A percentile compares a stretch with the other conserved stretches of the same genome.
Conservation (phyloP, 2,797 vertebrate species). For the Danio jaintianensis region DNA sequence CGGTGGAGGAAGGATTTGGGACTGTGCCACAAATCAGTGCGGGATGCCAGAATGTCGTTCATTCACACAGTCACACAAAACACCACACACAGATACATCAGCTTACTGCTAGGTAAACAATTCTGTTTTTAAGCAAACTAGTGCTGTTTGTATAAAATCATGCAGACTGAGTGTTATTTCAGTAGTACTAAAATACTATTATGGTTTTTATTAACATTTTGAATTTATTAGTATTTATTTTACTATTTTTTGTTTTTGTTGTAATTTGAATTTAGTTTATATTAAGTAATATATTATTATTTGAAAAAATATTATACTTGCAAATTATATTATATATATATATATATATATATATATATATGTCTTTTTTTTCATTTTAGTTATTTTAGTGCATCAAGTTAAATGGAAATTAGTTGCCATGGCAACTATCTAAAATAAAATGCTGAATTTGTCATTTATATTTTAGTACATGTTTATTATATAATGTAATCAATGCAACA, state of each 20-base stretch:
- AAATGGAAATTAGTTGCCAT: not conserved
- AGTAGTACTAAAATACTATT: no score
- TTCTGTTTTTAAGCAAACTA: not conserved
- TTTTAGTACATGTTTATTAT: not conserved
- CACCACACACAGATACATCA: not conserved
- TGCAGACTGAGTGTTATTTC: no score
- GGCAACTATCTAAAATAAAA: not conserved
- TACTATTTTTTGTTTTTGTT: no score
- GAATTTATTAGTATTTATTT: no score
- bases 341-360: no score
- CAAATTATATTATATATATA: no score
- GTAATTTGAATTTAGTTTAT: no score
- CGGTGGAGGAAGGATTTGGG: conserved; percentile 67
- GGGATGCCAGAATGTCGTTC: conserved; percentile 49
- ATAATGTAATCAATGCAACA: not conserved
- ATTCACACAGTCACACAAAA: conserved; percentile 19
- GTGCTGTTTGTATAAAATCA: not conserved
- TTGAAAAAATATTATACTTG: no score
- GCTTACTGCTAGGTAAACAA: not conserved
- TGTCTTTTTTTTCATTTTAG: no score
- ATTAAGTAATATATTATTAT: no score
- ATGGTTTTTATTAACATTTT: no score
- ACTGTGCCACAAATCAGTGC: conserved; percentile 68
- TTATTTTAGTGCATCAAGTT: no score
- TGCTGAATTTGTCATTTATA: not conserved